Percentiles rank a stretch among this genome's conserved stretches.
Evolutionary conservation across 30 jellyfish, hydroid and myxozoan species (phyloP).

Genomic region (Nemopilema nomurai): DNA sequence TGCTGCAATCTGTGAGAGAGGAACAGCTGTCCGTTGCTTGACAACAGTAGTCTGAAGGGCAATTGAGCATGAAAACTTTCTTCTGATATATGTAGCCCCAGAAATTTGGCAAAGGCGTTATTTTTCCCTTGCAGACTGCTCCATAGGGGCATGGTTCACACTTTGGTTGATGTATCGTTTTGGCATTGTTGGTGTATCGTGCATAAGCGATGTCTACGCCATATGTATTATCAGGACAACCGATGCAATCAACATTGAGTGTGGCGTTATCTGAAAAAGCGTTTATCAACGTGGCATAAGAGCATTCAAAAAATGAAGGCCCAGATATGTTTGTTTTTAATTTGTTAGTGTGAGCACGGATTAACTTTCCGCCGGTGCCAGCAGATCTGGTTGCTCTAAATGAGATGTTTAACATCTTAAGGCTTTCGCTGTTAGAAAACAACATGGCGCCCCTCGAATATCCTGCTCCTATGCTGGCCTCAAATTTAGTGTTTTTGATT

Average conservation of each 20-base stretch:
- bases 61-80: neutral
- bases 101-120: slow-evolving; percentile 19
- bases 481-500: neutral
- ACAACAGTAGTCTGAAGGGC: slow-evolving; percentile 44
- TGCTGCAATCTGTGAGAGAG: slow-evolving; percentile 14
- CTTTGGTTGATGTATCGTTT: neutral
- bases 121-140: slow-evolving; percentile 5
- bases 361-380: neutral
- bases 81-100: slow-evolving; percentile 15
- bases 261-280: neutral
- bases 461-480: neutral
- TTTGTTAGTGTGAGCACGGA: neutral
- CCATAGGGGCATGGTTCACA: slow-evolving; percentile 27
- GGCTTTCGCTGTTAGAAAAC: neutral
- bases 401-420: neutral
- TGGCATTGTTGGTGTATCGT: too few species aligned
- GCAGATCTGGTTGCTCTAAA: neutral
- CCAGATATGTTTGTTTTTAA: neutral
- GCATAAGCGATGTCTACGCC: too few species aligned
- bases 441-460: neutral
- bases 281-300: neutral
- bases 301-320: neutral
- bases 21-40: slow-evolving; percentile 2
- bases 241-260: neutral
- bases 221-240: neutral